Conservation (phyloP, 2,797 vertebrate genomes). For the Bucorvus abyssinicus region DNA sequence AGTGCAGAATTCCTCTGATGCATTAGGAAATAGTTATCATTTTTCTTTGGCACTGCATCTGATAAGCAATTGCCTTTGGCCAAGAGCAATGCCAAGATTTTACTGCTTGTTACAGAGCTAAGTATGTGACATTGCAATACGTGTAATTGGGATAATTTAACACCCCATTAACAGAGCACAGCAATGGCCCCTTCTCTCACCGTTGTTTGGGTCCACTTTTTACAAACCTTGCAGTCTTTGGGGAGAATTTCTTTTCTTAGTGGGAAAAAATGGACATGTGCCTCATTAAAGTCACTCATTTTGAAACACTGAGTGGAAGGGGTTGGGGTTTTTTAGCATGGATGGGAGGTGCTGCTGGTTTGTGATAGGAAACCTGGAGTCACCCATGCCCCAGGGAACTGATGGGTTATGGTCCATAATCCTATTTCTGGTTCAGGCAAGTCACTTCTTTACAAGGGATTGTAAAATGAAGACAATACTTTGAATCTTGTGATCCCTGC, state of each 20-base stretch:
- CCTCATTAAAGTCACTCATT: background rate
- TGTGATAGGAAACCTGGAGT: background rate
- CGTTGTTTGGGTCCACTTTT: background rate
- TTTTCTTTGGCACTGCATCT: background rate
- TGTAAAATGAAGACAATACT: background rate
- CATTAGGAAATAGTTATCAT: constrained; percentile 45
- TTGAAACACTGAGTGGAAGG: background rate
- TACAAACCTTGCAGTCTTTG: background rate
- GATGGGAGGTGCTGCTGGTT: background rate
- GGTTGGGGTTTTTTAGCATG: fast-evolving
- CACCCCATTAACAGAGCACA: background rate
- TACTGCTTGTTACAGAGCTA: constrained; percentile 22
- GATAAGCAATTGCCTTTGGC: constrained; percentile 55
- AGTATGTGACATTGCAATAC: constrained; percentile 21
- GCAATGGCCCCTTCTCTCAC: background rate
- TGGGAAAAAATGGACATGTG: background rate
- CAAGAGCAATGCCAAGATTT: constrained; percentile 33
- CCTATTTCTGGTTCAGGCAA: background rate
- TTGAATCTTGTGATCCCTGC: background rate
- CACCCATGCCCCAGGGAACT: background rate
- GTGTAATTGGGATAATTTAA: constrained; percentile 34
- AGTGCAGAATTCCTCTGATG: background rate
- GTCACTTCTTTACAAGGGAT: background rate
- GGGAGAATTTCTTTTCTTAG: background rate
- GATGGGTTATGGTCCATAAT: background rate